Base-by-base conservation (phyloP, 2,797 vertebrate species). In the Gorsachius magnificus region DNA sequence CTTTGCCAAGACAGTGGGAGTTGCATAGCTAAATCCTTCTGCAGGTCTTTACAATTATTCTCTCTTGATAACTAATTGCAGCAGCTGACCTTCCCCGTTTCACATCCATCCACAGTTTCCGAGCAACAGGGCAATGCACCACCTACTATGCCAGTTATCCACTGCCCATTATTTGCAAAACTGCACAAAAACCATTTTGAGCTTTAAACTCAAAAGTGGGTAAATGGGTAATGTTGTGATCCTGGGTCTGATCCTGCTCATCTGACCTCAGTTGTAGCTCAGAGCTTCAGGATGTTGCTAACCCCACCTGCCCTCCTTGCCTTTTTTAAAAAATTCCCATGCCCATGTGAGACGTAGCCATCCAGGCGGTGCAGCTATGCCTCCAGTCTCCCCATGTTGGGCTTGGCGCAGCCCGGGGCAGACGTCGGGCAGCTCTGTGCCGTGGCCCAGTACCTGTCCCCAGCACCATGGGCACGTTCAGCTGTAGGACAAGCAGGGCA, bases 361-460 rank as follows among this genome's bases (percentile, higher is more conserved):
- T 38, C 8, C 29, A 63, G 48, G 35, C 0, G 2, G 6, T 18
- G 50, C 0, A 1, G 36, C n/a, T 36, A 9, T 45, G 54, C n/a
- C 28, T 28, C 33, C 38, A 10, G 31, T 13, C 31, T 69, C 13
- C 35, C 8, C 5, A 16, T 1, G 0, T 1, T 2, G 4, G 19
- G 31, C 19, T 21, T 2, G 0, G 22, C 0, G 0, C 16, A 33
- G 16, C 11, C 14, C 1, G 0, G 16, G 36, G 12, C 19, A 66
- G 31, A 25, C 0, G 0, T 16, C 9, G 28, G 17, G 31, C 50
- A 81, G 38, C 54, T 48, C 28, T 50, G 16, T 35, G n/a, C 43
- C 1, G 0, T 22, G 41, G 4, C 2, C 3, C 38, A 20, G 21
- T 33, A 33, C 3, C 3, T 11, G n/a, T 58, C 13, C 51, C 10